Conservation (phyloP, 2,113 vertebrate genomes). For the Tupaia chinensis region DNA sequence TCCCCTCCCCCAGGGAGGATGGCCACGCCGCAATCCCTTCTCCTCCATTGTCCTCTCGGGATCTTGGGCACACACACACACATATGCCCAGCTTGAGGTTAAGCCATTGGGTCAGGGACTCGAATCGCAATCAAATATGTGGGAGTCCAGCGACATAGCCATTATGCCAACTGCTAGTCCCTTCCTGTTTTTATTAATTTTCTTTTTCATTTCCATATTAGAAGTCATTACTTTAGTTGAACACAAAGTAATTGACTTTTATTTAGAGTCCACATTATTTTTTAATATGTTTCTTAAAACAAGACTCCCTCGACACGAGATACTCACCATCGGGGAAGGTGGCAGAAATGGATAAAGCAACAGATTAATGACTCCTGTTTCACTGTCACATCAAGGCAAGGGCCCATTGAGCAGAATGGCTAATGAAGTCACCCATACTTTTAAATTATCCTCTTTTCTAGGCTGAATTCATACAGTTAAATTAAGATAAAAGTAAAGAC, state of each 20-base stretch:
- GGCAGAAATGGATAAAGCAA: not conserved
- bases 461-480: not conserved
- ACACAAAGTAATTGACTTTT: not conserved
- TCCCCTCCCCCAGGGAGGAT: no score
- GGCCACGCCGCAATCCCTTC: no score
- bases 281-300: not conserved
- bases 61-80: no score
- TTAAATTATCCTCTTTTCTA: not conserved
- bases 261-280: not conserved
- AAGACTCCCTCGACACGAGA: not conserved
- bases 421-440: not conserved
- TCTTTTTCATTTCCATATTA: no score
- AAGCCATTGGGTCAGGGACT: no score
- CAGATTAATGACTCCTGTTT: not conserved
- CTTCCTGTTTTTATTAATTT: no score
- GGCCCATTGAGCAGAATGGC: not conserved
- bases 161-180: no score
- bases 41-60: no score
- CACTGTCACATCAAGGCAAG: not conserved
- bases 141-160: no score
- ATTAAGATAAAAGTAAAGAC: not conserved
- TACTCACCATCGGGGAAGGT: not conserved
- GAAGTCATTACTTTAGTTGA: no score
- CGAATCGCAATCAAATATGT: no score
- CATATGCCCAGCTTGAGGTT: no score